Evolutionary conservation across 2,888 invertebrate species (phyloP), one percentile per base, ranked within the genome.

Genomic region (Eilema caniola): DNA sequence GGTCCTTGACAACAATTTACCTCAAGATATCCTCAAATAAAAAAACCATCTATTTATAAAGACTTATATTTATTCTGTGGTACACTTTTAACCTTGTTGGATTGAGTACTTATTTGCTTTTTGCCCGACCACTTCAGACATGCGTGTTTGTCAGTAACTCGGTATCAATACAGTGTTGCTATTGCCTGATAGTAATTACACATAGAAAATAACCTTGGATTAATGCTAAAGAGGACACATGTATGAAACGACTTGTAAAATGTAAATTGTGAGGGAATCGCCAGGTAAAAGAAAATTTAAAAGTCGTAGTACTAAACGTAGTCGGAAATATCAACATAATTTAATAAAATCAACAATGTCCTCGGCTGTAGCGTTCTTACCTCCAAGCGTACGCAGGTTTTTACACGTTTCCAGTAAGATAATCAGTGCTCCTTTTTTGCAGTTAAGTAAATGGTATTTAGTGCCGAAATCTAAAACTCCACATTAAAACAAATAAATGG

Each of bases 51-150:
- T 37, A 37, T 14, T 12, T 37, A 37, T n/a, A 37, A 11, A 37
- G 11, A 37, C 37, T 12, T 37, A 37, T 12, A 37, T 37, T 37
- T 37, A 37, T 37, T 37, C 12, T 41, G 41, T 3, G 41, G 41
- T 33, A 24, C 37, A 16, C 24, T 62, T 41, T 41, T 62, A 62
- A n/a, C 16, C 16, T 41, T 62, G 62, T 62, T 16, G 16, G 20
- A 20, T 37, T 20, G 37, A 24, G 37, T 24, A 3, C 25, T 62
- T 14, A 3, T 41, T 62, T 14, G 28, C 53, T 66, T 53, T 57
- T 66, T 66, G 31, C 64, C 20, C 28, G n/a, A 66, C 12, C 66
- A 33, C 66, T 66, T n/a, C 56, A 33, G 3, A 20, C 16, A 57
- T 57, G 66, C 66, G 65, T 65, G 65, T 56, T 57, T 28, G 12